Evolutionary conservation across 2,888 invertebrate genomes (phyloP), one percentile per base, ranked within the genome.

Genomic region (Teleiodes luculella): DNA sequence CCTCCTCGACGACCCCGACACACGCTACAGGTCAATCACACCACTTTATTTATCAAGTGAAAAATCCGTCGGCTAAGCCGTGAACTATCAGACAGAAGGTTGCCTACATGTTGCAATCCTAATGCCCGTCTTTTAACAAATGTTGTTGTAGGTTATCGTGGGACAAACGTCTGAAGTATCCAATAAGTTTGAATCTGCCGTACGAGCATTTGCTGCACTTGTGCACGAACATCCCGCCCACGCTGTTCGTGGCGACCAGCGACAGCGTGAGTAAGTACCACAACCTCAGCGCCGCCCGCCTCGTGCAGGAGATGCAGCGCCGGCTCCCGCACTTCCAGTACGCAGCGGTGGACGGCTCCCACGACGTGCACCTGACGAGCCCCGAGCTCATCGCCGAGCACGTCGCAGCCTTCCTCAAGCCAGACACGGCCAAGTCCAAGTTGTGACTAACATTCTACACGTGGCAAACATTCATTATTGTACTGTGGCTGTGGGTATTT

Each of bases 311-410:
- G 1, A 49, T 49, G 49, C 10, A n/a, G 6, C 11, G 59, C 53
- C 7, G 59, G 56, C 4, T 45, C 55, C 0, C 53, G 61, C 1
- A 56, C 67, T 56, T 74, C 69, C 11, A 57, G 1, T 31, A 75
- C 1, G 45, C 74, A 0, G 57, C 53, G 1, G 88, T 93, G 0
- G 74, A 84, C 0, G 93, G 93, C 0, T 80, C 83, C 36, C 94
- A 94, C 59, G 92, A 94, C 63, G 90, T 93, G 0, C 93, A 94
- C 68, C 88, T 91, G 39, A 91, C 90, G 6, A 67, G 88, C 60
- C 93, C 93, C 0, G 91, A 92, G 57, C 67, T 72, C 7, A 77
- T 93, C 3, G 83, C 84, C 0, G 62, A 68, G 0, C 57, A 73
- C 33, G 57, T 92, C 2, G 54, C 54, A 1, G 57, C 65, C 18